Evolutionary conservation across 2,888 invertebrate species (phyloP).

Genomic region (Elgonia sp.): DNA sequence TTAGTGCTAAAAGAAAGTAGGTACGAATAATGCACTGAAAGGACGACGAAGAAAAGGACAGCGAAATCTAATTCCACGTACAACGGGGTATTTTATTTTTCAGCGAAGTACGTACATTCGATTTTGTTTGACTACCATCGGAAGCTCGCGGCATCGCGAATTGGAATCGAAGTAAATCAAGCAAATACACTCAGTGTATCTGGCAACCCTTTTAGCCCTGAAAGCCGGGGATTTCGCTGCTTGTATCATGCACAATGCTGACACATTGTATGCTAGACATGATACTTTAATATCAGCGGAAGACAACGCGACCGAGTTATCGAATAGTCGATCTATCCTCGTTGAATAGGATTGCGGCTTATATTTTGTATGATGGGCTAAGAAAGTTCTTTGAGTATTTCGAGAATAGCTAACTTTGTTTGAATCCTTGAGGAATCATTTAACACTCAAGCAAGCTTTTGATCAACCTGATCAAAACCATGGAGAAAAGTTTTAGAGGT

Average conservation of each 20-base stretch:
- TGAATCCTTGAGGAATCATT: slow-evolving; percentile 43
- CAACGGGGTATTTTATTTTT: slow-evolving; percentile 26
- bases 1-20: no score
- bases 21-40: no score
- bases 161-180: slow-evolving; percentile 56
- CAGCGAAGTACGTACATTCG: slow-evolving; percentile 18
- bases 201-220: slow-evolving; percentile 50
- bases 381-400: slow-evolving; percentile 34
- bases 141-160: slow-evolving; percentile 28
- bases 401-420: slow-evolving; percentile 32
- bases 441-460: slow-evolving; percentile 30
- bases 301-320: slow-evolving; percentile 21
- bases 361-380: slow-evolving; percentile 24
- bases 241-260: slow-evolving; percentile 38
- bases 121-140: slow-evolving; percentile 47
- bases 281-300: slow-evolving; percentile 50
- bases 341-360: slow-evolving; percentile 19
- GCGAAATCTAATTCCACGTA: slow-evolving; percentile 31
- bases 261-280: slow-evolving; percentile 26
- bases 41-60: no score
- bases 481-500: neutral
- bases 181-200: slow-evolving; percentile 47
- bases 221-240: slow-evolving; percentile 24
- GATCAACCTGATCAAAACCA: neutral
- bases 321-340: slow-evolving; percentile 26